phyloP scores from a whole-genome alignment of 2,888 invertebrate species.

The Lagria hirta region DNA sequence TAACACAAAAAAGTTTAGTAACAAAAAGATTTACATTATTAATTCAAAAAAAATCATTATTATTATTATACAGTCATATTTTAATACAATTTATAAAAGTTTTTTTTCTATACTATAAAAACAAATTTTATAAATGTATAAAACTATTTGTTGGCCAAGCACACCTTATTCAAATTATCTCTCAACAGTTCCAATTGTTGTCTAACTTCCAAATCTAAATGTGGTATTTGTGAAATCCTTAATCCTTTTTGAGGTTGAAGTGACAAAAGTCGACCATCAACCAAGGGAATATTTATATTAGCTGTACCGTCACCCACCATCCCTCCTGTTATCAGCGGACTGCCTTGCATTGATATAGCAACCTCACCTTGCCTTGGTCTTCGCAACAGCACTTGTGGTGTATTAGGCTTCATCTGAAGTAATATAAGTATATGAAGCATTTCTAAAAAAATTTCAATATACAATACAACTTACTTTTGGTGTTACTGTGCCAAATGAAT shows the following conservation, averaged over 20 bases:
- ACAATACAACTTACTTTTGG: slow-evolving; percentile 43
- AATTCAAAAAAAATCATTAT: too few species aligned
- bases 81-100: too few species aligned
- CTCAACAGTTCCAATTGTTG: slow-evolving; percentile 53
- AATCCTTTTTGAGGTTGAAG: slow-evolving; percentile 60
- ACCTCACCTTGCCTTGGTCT: slow-evolving; percentile 66
- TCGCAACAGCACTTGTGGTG: slow-evolving; percentile 63
- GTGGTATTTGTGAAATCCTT: slow-evolving; percentile 52
- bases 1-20: too few species aligned
- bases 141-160: too few species aligned
- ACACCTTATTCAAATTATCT: slow-evolving; percentile 25
- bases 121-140: too few species aligned
- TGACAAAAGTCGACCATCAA: slow-evolving; percentile 64
- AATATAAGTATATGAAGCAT: background rate
- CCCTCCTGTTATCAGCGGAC: slow-evolving; percentile 63
- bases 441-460: background rate
- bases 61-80: too few species aligned
- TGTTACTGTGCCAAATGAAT: slow-evolving; percentile 41
- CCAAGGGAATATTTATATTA: slow-evolving; percentile 67
- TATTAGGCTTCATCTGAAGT: slow-evolving; percentile 59
- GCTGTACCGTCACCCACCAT: slow-evolving; percentile 58
- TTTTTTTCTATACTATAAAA: too few species aligned
- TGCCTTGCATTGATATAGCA: slow-evolving; percentile 68
- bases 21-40: too few species aligned
- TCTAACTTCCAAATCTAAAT: slow-evolving; percentile 52